phyloP scores from a whole-genome alignment of 2,113 vertebrate genomes.

The Papio anubis region DNA sequence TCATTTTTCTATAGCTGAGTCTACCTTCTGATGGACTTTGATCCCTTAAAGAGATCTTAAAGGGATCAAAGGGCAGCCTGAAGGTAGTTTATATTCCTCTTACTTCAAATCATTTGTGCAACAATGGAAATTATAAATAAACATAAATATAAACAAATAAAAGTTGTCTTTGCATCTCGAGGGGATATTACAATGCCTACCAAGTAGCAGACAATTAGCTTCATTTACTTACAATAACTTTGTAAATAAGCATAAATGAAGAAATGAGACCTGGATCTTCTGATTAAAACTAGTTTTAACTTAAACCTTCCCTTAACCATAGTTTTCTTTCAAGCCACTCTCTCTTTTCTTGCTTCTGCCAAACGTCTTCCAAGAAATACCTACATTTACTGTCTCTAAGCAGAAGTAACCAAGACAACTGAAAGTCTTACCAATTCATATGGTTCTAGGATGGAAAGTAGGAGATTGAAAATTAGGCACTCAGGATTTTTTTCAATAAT shows the following conservation, averaged over 20 bases:
- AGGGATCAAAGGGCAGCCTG: background rate
- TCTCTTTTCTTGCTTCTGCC: slow-evolving; percentile 27
- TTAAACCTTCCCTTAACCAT: background rate
- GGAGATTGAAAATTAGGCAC: background rate
- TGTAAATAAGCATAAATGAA: background rate
- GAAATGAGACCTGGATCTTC: background rate
- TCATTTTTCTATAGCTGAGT: background rate
- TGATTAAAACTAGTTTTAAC: slow-evolving; percentile 31
- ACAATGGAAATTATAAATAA: background rate
- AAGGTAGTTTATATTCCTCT: background rate
- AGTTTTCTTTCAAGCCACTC: slow-evolving; percentile 33
- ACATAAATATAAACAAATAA: background rate
- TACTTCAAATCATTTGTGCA: background rate
- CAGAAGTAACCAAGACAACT: slow-evolving; percentile 33
- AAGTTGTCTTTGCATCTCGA: background rate
- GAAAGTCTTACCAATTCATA: slow-evolving; percentile 10
- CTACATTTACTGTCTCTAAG: background rate
- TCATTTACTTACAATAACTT: background rate
- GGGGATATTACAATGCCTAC: background rate
- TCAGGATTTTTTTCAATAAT: background rate
- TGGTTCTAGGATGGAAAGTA: slow-evolving; percentile 31
- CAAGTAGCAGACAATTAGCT: background rate
- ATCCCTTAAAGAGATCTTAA: background rate
- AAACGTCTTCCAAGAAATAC: slow-evolving; percentile 3
- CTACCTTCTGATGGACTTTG: background rate